Conservation (phyloP, 2,888 invertebrate genomes). For the Sesia apiformis region DNA sequence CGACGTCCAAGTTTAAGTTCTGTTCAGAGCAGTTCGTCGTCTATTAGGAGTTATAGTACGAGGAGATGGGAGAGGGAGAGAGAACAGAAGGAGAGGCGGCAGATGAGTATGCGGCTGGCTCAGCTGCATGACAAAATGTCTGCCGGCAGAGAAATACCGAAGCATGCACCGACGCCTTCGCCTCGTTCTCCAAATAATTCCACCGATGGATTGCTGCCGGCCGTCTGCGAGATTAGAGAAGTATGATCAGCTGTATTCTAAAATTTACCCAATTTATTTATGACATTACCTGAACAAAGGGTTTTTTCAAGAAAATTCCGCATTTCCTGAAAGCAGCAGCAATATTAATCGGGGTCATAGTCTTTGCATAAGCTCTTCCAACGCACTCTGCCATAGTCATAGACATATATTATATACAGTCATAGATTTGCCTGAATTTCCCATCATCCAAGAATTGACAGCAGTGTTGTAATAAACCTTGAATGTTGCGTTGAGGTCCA, state of each 20-base stretch:
- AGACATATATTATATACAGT: no score
- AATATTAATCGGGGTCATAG: no score
- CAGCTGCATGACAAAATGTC: constrained; percentile 79
- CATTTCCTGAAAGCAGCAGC: no score
- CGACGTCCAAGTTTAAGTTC: constrained; percentile 91
- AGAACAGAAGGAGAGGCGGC: constrained; percentile 86
- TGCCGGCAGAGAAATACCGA: constrained; percentile 60
- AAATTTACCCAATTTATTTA: no score
- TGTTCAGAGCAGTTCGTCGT: constrained; percentile 88
- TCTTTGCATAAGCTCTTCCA: no score
- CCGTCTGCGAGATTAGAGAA: constrained; percentile 87
- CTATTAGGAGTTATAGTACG: constrained; percentile 87
- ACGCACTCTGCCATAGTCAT: no score
- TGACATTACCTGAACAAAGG: no score
- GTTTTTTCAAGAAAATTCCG: no score
- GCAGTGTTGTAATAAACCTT: no score
- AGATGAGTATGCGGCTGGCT: constrained; percentile 84
- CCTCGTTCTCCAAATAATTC: constrained; percentile 86
- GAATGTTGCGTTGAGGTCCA: no score
- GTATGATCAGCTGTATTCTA: constrained; percentile 50
- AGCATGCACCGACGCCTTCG: constrained; percentile 79
- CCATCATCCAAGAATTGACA: no score
- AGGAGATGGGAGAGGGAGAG: constrained; percentile 86
- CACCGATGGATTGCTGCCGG: constrained; percentile 86
- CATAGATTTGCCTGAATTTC: no score